Evolutionary conservation across 1,140 invertebrate genomes (phyloP).

Genomic region (Babylonia areolata): DNA sequence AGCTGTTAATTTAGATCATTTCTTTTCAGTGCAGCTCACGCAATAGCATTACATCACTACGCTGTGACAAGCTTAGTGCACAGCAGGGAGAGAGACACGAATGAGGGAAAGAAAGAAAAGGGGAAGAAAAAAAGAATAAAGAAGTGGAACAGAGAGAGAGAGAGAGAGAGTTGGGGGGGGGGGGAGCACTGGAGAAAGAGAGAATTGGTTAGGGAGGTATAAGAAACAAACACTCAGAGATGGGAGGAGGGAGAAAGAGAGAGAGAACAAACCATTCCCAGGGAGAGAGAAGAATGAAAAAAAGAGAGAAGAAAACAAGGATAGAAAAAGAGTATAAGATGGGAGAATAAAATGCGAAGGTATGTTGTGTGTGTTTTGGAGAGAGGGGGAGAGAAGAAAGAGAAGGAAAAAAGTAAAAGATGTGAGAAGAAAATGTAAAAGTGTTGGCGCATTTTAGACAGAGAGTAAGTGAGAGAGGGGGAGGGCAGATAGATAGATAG

Average conservation of each 20-base stretch:
- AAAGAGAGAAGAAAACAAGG: not conserved
- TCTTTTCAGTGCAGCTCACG: not conserved
- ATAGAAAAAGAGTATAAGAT: not conserved
- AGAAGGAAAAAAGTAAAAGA: not conserved
- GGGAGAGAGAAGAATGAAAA: not conserved
- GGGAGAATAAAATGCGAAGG: too few species aligned
- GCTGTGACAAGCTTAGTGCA: not conserved
- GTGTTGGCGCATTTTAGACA: too few species aligned
- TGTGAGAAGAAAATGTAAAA: not conserved
- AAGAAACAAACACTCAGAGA: not conserved
- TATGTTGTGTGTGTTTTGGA: too few species aligned
- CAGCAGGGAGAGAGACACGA: not conserved
- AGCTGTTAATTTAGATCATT: constrained; percentile 42
- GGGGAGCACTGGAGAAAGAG: not conserved
- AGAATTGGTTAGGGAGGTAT: not conserved
- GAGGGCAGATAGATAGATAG: too few species aligned
- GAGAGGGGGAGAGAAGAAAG: not conserved
- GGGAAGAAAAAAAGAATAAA: not conserved
- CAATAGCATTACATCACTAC: constrained; percentile 12
- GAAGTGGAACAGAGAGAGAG: not conserved
- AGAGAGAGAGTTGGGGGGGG: not conserved
- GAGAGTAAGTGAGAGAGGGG: too few species aligned
- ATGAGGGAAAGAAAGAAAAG: not conserved
- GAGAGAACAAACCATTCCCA: not conserved
- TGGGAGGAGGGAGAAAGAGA: not conserved